Evolutionary conservation across 2,797 vertebrate species (phyloP), one percentile per base, ranked within the genome.

Genomic region (Linurgus olivaceus): DNA sequence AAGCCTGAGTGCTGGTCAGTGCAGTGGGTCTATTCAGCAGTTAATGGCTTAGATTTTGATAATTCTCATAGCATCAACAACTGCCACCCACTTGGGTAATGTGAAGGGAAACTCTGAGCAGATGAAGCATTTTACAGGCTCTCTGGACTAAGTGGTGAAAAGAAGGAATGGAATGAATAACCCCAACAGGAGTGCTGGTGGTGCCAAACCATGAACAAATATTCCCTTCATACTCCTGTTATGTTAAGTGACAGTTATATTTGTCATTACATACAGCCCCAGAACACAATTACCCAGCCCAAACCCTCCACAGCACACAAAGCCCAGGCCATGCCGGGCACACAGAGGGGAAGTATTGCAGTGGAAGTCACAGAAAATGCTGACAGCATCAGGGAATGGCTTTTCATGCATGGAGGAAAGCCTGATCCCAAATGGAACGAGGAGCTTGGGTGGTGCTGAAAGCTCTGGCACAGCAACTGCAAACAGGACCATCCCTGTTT

Each of bases 141-240:
- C 67, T 54, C 88, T 80, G 86, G 58, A 76, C 45, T 50, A 65
- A 94, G 86, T 62, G 86, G 72, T 86, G 91, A 95, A 91, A 96
- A 89, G 83, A 71, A 91, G 81, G 92, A 94, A 94, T 68, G 74
- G 84, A 95, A 85, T 83, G 61, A 89, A 89, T 87, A 96, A 95
- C 86, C 86, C 93, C 67, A 92, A 92, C 59, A 94, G 67, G 68
- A 89, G 67, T 5, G 9, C 67, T 74, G 50, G 65, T 87, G 37
- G 90, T 92, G 93, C 93, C 95, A 95, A 96, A 89, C 67, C 89
- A 92, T 93, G 91, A 96, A 96, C 75, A 94, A 95, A 80, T 96
- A 94, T 75, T 96, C 88, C 92, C 68, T 91, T 72, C 24, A 80
- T n/a, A 20, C 35, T 90, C 42, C 68, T 18, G 28, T 92, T 67